A percentile compares a stretch with the other conserved stretches of the same genome.
Evolutionary conservation across 2,888 invertebrate species (phyloP).

Genomic region (Myopa testacea): DNA sequence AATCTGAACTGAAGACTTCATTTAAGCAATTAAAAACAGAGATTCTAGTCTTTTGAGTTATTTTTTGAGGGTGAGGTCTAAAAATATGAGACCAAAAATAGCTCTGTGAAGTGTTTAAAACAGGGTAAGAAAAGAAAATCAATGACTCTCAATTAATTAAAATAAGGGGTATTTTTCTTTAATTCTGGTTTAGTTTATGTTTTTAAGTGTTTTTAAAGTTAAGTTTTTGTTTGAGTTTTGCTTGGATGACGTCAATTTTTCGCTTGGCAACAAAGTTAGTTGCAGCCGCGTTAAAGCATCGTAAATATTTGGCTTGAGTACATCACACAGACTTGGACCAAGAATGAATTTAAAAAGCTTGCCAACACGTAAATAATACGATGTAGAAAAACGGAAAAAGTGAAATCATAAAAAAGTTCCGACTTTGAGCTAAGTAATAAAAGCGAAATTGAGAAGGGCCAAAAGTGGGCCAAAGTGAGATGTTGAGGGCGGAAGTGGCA

Average conservation of each 20-base stretch:
- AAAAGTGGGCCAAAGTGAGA: background rate
- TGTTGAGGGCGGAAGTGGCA: background rate
- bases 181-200: too few species aligned
- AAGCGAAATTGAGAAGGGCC: background rate
- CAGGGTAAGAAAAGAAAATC: too few species aligned
- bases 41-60: too few species aligned
- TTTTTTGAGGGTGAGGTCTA: too few species aligned
- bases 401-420: background rate
- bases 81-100: too few species aligned
- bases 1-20: too few species aligned
- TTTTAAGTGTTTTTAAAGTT: too few species aligned
- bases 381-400: background rate
- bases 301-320: background rate
- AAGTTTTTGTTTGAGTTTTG: background rate
- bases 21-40: too few species aligned
- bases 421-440: background rate
- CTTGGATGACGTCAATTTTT: slow-evolving; percentile 36
- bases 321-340: slow-evolving; percentile 6
- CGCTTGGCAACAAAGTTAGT: slow-evolving; percentile 25
- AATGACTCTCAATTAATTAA: too few species aligned
- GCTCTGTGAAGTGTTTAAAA: too few species aligned
- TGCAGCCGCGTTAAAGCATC: background rate
- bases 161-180: too few species aligned
- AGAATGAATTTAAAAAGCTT: slow-evolving; percentile 31
- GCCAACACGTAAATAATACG: slow-evolving; percentile 15